Conservation (phyloP, 2,888 invertebrate species). For the Elegia similella region DNA sequence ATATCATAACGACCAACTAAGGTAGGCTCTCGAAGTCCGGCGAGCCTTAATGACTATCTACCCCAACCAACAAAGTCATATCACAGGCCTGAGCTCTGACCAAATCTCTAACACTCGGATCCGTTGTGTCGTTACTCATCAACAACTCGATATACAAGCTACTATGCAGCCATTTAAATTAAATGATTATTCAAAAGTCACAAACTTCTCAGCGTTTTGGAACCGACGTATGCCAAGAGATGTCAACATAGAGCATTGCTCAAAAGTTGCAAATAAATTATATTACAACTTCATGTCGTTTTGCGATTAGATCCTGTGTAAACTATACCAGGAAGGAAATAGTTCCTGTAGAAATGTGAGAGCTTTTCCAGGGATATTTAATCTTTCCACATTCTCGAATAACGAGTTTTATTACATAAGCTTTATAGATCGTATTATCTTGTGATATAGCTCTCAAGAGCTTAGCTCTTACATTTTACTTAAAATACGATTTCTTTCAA, state of each 20-base stretch:
- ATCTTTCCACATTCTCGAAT: constrained; percentile 16
- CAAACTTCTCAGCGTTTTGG: no score
- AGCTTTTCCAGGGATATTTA: constrained; percentile 14
- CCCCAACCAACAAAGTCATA: no score
- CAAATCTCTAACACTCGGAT: no score
- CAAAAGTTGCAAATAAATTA: background rate
- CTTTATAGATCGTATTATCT: constrained; percentile 13
- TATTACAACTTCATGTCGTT: background rate
- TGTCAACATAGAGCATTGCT: background rate
- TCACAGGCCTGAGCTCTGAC: no score
- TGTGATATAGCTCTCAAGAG: constrained; percentile 1
- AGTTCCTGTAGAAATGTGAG: constrained; percentile 32
- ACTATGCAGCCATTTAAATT: no score
- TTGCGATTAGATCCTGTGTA: background rate
- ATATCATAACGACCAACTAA: no score
- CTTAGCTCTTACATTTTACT: constrained; percentile 11
- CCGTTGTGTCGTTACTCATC: no score
- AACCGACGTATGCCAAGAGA: no score
- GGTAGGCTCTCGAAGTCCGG: no score
- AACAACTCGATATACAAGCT: no score
- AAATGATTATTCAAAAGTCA: no score
- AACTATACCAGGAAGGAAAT: constrained; percentile 20
- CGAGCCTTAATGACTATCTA: no score
- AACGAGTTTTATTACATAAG: constrained; percentile 8
- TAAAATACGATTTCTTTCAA: constrained; percentile 3